These are phyloP conservation scores for Alviniconcha strummeri DNA, from an alignment of 2,888 invertebrate genomes.

Conservation along the genomic window DNA sequence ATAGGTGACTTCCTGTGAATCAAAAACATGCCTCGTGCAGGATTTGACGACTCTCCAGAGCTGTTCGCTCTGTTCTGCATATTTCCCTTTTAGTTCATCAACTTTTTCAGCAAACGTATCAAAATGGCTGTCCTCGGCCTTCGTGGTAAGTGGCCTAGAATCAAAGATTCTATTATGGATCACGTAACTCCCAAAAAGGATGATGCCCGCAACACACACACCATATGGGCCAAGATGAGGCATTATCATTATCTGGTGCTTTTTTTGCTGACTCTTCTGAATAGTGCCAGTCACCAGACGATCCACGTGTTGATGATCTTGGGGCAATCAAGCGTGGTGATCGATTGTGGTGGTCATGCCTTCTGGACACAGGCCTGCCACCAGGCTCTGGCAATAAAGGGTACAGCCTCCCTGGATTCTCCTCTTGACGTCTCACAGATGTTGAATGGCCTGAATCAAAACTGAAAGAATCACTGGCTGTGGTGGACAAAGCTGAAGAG, in stretches of 20 bases:
- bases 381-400: neutral
- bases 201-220: neutral
- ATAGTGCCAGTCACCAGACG: too few relatives aligned
- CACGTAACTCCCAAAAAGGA: neutral
- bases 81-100: slow-evolving; percentile 40
- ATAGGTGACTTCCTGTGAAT: slow-evolving; percentile 47
- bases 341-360: too few relatives aligned
- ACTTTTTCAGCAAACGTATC: slow-evolving; percentile 36
- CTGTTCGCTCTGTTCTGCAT: slow-evolving; percentile 48
- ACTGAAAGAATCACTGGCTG: slow-evolving; percentile 24
- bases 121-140: slow-evolving; percentile 24
- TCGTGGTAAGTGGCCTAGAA: too few relatives aligned
- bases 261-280: too few relatives aligned
- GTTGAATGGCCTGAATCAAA: neutral
- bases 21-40: slow-evolving; percentile 48
- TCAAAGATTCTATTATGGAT: too few relatives aligned
- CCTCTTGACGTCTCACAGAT: neutral
- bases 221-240: neutral
- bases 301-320: too few relatives aligned
- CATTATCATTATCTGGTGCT: too few relatives aligned
- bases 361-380: too few relatives aligned
- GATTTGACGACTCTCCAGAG: slow-evolving; percentile 56
- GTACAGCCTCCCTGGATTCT: neutral
- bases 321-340: too few relatives aligned
- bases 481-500: slow-evolving; percentile 11